Base-by-base conservation (phyloP, 2,888 invertebrate species). In the Leptopterna dolabrata region DNA sequence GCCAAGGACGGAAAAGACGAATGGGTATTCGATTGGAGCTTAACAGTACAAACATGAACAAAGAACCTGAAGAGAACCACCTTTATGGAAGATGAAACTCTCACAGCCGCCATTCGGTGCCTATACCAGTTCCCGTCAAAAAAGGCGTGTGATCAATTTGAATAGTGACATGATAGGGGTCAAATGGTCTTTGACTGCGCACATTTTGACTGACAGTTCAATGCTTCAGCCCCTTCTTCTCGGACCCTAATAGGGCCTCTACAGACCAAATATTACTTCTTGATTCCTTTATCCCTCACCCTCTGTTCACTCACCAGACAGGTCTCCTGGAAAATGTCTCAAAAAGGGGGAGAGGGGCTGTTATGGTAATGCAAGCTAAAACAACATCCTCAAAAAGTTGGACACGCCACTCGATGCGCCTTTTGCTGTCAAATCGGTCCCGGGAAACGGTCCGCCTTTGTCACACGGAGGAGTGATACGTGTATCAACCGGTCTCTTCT, bases 181-280 rank as follows among this genome's bases (percentile, higher is more conserved):
- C 80, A 80, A 70, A 81, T 14, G 55, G 24, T n/a, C 70, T 83
- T 83, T 70, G 70, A 63, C 55, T 55, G 27, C 19, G 14, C 63
- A 41, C 45, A n/a, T 51, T 85, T 43, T 80, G 87, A 87, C 63
- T 87, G 87, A 87, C 87, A 81, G 87, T 30, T 87, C 80, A 87
- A 87, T 87, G 81, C 70, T 55, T 24, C 14, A 19, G 76, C 78
- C 86, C 63, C 63, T 43, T 30, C 27, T 81, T 81, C 19, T 19
- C 13, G 45, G 45, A 78, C 78, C 78, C 45, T 78, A 78, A 45
- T 78, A 78, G 78, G 45, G 78, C 41, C 24, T 45, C 41, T 14
- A 45, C 81, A 87, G 73, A 76, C 87, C 87, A 87, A 87, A 87
- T 76, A 87, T 87, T 70, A 87, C 87, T 87, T 87, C 80, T 87